These are phyloP conservation scores for Sialia sialis DNA, from an alignment of 2,113 vertebrate species.

Conservation along the genomic window DNA sequence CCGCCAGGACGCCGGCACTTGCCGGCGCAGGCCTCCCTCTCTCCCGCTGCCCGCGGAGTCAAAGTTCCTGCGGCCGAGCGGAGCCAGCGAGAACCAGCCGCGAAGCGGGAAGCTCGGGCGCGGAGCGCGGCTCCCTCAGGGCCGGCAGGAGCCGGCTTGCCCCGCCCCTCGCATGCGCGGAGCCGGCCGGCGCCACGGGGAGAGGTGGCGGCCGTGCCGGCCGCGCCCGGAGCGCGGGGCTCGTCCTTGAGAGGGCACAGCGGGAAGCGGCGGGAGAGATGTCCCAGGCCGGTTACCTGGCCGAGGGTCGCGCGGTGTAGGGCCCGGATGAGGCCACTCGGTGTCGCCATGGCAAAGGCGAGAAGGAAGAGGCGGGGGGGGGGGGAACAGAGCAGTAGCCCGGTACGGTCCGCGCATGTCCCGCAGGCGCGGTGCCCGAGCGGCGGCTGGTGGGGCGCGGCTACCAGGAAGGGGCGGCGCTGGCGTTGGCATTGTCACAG, in stretches of 20 bases:
- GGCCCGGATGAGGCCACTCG: conserved; percentile 10
- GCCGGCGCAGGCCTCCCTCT: background rate
- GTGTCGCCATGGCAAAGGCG: conserved; percentile 28
- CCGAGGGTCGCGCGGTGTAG: conserved; percentile 6
- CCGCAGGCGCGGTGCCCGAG: background rate
- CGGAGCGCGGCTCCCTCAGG: background rate
- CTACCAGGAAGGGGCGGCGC: background rate
- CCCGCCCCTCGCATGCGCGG: background rate
- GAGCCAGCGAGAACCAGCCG: fast-evolving
- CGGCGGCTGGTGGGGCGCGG: background rate
- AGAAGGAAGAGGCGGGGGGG: background rate
- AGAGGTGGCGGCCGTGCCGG: background rate
- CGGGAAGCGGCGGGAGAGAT: too few relatives aligned
- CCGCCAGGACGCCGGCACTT: background rate
- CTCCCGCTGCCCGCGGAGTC: background rate
- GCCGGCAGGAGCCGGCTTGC: background rate
- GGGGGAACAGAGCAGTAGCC: background rate
- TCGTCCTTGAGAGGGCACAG: too few relatives aligned
- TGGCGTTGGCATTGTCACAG: fast-evolving
- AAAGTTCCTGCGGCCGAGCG: too few relatives aligned
- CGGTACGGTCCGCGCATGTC: background rate
- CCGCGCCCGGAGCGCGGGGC: background rate
- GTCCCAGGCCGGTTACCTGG: conserved; percentile 8
- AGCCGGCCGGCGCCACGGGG: fast-evolving
- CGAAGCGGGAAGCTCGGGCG: fast-evolving